Evolutionary conservation across 2,888 invertebrate species (phyloP).

Genomic region (Calephelis perditalis): DNA sequence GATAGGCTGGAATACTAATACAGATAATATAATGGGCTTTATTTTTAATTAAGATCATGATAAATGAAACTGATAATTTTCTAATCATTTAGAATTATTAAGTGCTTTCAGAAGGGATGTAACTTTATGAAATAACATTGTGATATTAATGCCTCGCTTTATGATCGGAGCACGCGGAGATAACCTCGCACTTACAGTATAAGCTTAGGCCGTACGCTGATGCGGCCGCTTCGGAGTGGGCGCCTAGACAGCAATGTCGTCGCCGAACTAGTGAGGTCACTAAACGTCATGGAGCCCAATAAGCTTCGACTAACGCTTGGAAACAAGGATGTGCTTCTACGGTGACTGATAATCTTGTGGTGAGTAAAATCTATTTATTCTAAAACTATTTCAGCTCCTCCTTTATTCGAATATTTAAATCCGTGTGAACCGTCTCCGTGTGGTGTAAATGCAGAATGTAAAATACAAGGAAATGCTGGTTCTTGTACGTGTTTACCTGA

Average conservation of each 20-base stretch:
- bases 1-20: constrained; percentile 36
- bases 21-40: constrained; percentile 57
- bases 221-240: constrained; percentile 70
- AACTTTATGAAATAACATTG: constrained; percentile 61
- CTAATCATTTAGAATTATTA: constrained; percentile 49
- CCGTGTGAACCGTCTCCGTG: constrained; percentile 83
- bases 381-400: constrained; percentile 66
- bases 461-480: constrained; percentile 84
- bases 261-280: constrained; percentile 62
- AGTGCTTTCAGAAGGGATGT: constrained; percentile 68
- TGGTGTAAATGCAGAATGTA: constrained; percentile 85
- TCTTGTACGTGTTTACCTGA: constrained; percentile 84
- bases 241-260: constrained; percentile 65
- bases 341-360: constrained; percentile 57
- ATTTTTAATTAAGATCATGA: constrained; percentile 51
- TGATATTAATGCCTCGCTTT: constrained; percentile 75
- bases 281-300: constrained; percentile 69
- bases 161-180: constrained; percentile 75
- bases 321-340: constrained; percentile 71
- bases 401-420: constrained; percentile 63
- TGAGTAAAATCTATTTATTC: constrained; percentile 58
- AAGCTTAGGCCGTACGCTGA: constrained; percentile 69
- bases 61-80: constrained; percentile 47
- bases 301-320: constrained; percentile 78
- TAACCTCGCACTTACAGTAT: constrained; percentile 76